Evolutionary conservation across 2,888 invertebrate genomes (phyloP).

Genomic region (Hecatera dysodea): DNA sequence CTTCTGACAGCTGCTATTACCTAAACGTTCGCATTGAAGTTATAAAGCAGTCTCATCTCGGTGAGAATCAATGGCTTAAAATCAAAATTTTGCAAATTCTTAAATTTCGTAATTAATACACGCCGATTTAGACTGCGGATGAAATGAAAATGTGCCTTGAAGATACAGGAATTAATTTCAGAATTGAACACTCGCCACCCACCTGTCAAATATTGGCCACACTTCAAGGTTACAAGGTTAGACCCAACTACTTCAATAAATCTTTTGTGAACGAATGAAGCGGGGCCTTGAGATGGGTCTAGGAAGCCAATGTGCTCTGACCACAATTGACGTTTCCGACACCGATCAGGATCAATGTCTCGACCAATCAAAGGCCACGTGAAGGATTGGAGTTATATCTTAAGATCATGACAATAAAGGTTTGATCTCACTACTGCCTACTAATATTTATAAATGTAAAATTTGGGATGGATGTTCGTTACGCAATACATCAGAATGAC

Average conservation of each 20-base stretch:
- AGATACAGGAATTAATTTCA: neutral
- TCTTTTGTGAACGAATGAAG: conserved; percentile 39
- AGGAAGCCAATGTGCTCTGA: conserved; percentile 30
- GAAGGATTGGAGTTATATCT: neutral
- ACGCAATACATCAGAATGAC: too few relatives aligned
- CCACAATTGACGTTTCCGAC: conserved; percentile 44
- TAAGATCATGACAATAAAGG: neutral
- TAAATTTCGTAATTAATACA: too few relatives aligned
- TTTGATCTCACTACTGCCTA: too few relatives aligned
- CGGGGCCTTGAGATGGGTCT: conserved; percentile 37
- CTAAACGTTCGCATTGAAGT: too few relatives aligned
- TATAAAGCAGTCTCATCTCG: too few relatives aligned
- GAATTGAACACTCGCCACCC: neutral
- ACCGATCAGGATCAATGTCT: conserved; percentile 42
- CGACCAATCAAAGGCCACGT: conserved; percentile 9
- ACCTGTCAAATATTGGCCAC: neutral
- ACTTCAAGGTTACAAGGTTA: conserved; percentile 30
- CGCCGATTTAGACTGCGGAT: too few relatives aligned
- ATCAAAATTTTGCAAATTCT: too few relatives aligned
- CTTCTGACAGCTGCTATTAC: too few relatives aligned
- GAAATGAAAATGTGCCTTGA: too few relatives aligned
- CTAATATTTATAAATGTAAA: too few relatives aligned
- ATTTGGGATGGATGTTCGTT: too few relatives aligned
- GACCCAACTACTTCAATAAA: conserved; percentile 28
- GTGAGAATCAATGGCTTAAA: too few relatives aligned